Percentiles rank a stretch among this genome's conserved stretches.
phyloP scores from a whole-genome alignment of 2,113 vertebrate genomes.

The Gallinago undulata region DNA sequence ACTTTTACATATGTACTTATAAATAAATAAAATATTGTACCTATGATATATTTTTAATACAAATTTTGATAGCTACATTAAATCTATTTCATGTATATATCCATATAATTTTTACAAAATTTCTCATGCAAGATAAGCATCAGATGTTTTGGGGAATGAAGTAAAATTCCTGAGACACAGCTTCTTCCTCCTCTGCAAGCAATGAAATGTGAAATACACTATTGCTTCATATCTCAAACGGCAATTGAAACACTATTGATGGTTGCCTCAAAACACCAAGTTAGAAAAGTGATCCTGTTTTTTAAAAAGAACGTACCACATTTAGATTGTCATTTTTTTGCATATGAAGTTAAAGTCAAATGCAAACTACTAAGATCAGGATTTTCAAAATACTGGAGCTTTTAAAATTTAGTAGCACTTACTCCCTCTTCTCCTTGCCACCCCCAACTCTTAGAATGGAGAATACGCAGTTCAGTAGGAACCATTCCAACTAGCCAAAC shows the following conservation, averaged over 20 bases:
- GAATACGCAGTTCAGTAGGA: neutral
- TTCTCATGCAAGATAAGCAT: constrained; percentile 32
- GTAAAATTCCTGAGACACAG: neutral
- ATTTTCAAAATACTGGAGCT: neutral
- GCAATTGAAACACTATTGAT: neutral
- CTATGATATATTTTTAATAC: neutral
- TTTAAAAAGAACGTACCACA: neutral
- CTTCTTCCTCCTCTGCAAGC: constrained; percentile 42
- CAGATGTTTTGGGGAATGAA: constrained; percentile 50
- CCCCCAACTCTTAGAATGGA: neutral
- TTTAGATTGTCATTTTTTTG: neutral
- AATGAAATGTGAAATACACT: neutral
- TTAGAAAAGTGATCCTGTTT: neutral
- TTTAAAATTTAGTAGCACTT: constrained; percentile 13
- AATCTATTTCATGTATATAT: neutral
- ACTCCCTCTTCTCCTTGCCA: neutral
- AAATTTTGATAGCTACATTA: neutral
- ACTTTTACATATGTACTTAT: neutral
- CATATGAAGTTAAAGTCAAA: neutral
- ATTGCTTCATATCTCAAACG: neutral
- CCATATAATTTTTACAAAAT: neutral
- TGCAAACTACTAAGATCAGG: neutral
- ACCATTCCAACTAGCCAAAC: neutral
- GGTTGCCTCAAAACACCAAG: neutral
- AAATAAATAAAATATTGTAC: neutral